phyloP scores from a whole-genome alignment of 2,797 vertebrate genomes.

The Mormyrops boulengeri region DNA sequence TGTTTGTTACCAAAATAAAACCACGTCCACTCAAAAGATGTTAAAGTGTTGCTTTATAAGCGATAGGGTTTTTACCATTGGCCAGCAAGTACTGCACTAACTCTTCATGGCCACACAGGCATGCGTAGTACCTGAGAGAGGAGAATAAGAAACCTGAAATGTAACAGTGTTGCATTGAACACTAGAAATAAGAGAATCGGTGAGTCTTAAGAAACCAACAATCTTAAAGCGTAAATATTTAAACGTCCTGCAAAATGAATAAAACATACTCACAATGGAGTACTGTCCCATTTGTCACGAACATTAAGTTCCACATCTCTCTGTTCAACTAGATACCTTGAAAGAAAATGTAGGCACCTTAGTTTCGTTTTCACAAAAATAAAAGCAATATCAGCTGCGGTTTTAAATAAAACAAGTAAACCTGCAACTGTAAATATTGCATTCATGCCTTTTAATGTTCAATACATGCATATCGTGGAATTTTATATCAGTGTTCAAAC shows the following conservation, averaged over 20 bases:
- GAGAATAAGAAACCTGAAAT: neutral
- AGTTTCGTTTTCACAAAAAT: neutral
- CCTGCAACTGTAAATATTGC: neutral
- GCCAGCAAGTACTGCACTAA: constrained; percentile 90
- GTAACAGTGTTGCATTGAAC: too few species aligned
- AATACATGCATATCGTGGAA: neutral
- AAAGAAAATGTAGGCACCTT: neutral
- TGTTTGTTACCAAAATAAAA: neutral
- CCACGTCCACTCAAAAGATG: too few species aligned
- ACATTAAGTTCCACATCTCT: constrained; percentile 93
- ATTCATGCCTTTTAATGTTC: neutral
- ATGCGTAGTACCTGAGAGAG: constrained; percentile 83
- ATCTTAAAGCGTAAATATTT: neutral
- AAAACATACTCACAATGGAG: constrained; percentile 77
- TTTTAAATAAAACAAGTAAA: neutral
- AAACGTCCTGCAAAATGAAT: neutral
- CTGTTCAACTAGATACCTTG: constrained; percentile 89
- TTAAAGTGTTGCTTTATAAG: neutral
- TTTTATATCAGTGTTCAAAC: neutral
- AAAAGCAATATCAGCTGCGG: neutral
- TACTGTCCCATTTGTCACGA: constrained; percentile 95
- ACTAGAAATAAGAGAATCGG: neutral
- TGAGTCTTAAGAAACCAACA: neutral
- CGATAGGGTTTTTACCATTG: constrained; percentile 68
- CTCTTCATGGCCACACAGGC: constrained; percentile 91